Percentiles rank a stretch among this genome's conserved stretches.
Evolutionary conservation across 2,797 vertebrate species (phyloP).

Genomic region (Loriculus beryllinus): DNA sequence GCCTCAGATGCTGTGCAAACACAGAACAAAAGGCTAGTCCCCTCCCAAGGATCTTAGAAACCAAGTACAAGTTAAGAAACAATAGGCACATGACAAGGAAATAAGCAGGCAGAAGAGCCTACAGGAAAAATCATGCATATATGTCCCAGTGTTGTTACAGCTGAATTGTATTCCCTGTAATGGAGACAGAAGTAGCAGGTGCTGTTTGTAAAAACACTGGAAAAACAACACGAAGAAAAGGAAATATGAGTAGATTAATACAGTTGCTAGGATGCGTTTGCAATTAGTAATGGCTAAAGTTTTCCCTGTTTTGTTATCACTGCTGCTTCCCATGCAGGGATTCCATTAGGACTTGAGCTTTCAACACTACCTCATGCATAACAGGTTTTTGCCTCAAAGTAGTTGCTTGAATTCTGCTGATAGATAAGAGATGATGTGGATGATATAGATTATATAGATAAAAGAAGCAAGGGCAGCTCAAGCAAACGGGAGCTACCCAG

Average conservation of each 20-base stretch:
- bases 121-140: not conserved
- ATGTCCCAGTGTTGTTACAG: constrained; percentile 16
- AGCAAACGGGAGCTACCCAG: not conserved
- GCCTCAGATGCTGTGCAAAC: not conserved
- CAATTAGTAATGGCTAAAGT: not conserved
- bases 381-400: not conserved
- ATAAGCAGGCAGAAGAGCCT: constrained; percentile 6
- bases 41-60: not conserved
- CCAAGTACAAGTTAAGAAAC: not conserved
- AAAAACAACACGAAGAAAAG: not conserved
- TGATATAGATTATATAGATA: not conserved
- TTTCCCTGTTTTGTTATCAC: not conserved
- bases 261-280: constrained; percentile 10
- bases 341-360: not conserved
- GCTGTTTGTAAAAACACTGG: constrained; percentile 9
- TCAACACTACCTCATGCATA: not conserved
- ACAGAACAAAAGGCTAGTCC: constrained; percentile 6
- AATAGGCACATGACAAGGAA: constrained; percentile 38
- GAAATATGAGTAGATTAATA: not conserved
- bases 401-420: not conserved
- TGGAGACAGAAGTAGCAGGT: not conserved
- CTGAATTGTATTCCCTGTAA: not conserved
- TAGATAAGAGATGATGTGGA: not conserved
- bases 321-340: not conserved
- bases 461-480: not conserved